Conservation (phyloP, 2,113 vertebrate genomes). For the Hassar affinis region DNA sequence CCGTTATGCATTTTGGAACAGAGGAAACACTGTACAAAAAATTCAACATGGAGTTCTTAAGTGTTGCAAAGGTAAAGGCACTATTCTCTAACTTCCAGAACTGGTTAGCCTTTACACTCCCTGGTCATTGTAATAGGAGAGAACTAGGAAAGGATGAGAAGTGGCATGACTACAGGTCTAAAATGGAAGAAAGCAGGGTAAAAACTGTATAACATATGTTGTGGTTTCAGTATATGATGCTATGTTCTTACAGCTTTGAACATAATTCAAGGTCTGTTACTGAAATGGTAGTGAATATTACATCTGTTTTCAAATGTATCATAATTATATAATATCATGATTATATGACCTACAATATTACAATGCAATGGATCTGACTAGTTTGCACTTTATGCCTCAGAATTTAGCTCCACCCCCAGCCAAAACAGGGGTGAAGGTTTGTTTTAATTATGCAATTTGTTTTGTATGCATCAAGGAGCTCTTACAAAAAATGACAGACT, state of each 20-base stretch:
- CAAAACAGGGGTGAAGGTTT: not conserved
- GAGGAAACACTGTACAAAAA: not conserved
- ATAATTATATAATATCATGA: not conserved
- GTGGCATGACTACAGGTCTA: not conserved
- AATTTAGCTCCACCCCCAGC: not conserved
- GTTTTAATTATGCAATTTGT: not conserved
- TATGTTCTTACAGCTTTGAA: not conserved
- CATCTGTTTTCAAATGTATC: not conserved
- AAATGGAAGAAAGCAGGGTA: not conserved
- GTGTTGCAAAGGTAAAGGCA: not conserved
- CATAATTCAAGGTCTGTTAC: not conserved
- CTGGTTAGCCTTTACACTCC: not conserved
- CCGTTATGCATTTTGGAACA: not conserved
- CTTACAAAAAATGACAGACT: not conserved
- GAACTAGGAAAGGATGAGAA: not conserved
- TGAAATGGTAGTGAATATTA: not conserved
- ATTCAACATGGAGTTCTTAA: not conserved
- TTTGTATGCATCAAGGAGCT: not conserved
- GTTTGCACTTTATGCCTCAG: not conserved
- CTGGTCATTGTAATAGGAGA: not conserved
- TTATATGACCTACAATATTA: not conserved
- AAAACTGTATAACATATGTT: not conserved
- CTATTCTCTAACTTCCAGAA: not conserved
- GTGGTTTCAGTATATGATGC: not conserved
- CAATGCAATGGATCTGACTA: not conserved